These are phyloP conservation scores for Nemoura dubitans DNA, from an alignment of 2,888 invertebrate genomes.

Conservation along the genomic window DNA sequence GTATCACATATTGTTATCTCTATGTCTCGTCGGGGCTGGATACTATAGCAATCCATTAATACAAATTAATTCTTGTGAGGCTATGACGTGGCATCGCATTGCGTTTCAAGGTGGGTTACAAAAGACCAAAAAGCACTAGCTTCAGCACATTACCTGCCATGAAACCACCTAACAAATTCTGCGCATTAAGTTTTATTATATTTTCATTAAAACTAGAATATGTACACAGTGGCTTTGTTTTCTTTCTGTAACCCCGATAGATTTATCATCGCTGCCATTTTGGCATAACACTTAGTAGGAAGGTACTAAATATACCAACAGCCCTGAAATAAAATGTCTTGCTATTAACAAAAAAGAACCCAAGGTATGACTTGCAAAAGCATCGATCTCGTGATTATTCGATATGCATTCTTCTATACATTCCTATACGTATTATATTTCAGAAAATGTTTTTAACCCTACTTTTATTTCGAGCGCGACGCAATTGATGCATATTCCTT, in stretches of 20 bases:
- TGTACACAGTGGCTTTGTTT: not conserved
- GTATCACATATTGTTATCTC: conserved; percentile 44
- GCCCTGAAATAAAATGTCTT: too few relatives aligned
- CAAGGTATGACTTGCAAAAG: too few relatives aligned
- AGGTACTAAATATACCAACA: too few relatives aligned
- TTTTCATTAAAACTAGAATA: not conserved
- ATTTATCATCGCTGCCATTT: not conserved
- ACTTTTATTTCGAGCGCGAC: too few relatives aligned
- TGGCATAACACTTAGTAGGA: too few relatives aligned
- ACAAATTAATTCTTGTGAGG: conserved; percentile 45
- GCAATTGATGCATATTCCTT: too few relatives aligned
- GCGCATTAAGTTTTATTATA: not conserved
- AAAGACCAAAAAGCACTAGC: not conserved
- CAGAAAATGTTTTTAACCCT: too few relatives aligned
- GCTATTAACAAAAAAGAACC: too few relatives aligned
- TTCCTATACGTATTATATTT: too few relatives aligned
- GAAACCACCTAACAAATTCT: not conserved
- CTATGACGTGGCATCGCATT: conserved; percentile 39
- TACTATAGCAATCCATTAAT: conserved; percentile 48
- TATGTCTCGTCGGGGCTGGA: conserved; percentile 36
- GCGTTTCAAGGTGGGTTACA: conserved; percentile 25
- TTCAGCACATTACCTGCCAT: not conserved
- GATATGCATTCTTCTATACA: too few relatives aligned
- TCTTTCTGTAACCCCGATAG: not conserved
- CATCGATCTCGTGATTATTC: too few relatives aligned